A percentile compares a stretch with the other conserved stretches of the same genome.
phyloP scores from a whole-genome alignment of 1,140 invertebrate genomes.

The Drosophila pseudoananassae region DNA sequence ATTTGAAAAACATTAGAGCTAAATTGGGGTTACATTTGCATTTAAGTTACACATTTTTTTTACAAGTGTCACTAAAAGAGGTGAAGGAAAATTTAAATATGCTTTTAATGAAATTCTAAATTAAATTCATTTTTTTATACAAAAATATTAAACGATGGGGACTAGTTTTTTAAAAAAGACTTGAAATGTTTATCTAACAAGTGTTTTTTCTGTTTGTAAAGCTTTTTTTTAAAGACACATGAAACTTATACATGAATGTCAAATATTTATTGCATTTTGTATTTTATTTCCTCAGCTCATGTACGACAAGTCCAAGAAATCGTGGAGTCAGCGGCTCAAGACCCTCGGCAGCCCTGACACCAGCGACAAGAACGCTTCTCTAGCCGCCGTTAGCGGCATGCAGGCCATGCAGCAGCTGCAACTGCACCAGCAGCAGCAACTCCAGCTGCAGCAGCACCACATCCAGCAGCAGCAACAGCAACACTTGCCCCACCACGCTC shows the following conservation, averaged over 20 bases:
- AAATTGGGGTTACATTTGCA: too few species aligned
- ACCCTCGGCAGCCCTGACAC: conserved; percentile 82
- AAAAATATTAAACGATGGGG: too few species aligned
- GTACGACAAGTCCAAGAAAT: conserved; percentile 85
- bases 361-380: conserved; percentile 48
- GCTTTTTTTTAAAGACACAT: too few species aligned
- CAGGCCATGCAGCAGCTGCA: conserved; percentile 73
- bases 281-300: conserved; percentile 57
- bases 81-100: too few species aligned
- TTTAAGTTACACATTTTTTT: too few species aligned
- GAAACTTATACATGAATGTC: background rate
- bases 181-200: too few species aligned
- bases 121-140: too few species aligned
- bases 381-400: conserved; percentile 65
- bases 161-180: too few species aligned
- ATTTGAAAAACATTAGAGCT: too few species aligned
- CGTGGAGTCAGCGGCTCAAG: conserved; percentile 84
- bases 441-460: conserved; percentile 40
- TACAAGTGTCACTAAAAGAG: too few species aligned
- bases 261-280: background rate
- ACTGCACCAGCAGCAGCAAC: conserved; percentile 62
- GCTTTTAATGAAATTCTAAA: too few species aligned
- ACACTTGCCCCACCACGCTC: conserved; percentile 45
- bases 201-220: too few species aligned
- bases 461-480: conserved; percentile 62